These are phyloP conservation scores for Meghimatium bilineatum DNA, from an alignment of 2,888 invertebrate genomes.

Conservation along the genomic window DNA sequence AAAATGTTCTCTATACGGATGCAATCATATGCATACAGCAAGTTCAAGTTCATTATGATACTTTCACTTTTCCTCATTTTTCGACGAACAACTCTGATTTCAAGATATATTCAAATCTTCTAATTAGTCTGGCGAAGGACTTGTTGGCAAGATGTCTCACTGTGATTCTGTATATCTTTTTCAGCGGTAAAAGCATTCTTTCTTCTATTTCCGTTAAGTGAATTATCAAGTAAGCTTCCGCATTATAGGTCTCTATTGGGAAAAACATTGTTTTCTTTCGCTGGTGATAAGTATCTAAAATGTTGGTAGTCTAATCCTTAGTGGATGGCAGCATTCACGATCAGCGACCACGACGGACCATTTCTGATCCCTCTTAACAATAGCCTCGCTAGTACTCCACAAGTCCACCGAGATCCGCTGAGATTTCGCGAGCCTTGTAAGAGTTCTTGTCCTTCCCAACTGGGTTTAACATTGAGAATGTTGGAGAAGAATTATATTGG, in stretches of 20 bases:
- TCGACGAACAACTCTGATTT: no score
- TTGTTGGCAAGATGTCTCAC: no score
- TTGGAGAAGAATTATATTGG: not conserved
- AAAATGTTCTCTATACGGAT: no score
- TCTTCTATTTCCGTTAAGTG: not conserved
- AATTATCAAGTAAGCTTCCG: not conserved
- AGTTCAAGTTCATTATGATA: no score
- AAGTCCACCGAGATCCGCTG: not conserved
- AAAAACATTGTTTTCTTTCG: not conserved
- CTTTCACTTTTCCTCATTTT: no score
- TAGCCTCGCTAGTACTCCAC: not conserved
- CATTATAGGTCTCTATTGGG: not conserved
- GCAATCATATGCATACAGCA: no score
- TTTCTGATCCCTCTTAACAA: not conserved
- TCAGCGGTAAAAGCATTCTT: not conserved
- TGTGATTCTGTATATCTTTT: no score
- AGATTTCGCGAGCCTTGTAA: not conserved
- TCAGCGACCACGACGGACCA: not conserved
- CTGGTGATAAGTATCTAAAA: constrained; percentile 19
- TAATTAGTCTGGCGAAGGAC: no score
- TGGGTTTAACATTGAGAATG: no score
- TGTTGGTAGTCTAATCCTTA: not conserved
- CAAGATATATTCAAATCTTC: no score
- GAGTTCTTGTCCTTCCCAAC: not conserved
- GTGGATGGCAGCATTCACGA: not conserved